Base-by-base conservation (phyloP, 2,797 vertebrate genomes). In the Microchirus variegatus region DNA sequence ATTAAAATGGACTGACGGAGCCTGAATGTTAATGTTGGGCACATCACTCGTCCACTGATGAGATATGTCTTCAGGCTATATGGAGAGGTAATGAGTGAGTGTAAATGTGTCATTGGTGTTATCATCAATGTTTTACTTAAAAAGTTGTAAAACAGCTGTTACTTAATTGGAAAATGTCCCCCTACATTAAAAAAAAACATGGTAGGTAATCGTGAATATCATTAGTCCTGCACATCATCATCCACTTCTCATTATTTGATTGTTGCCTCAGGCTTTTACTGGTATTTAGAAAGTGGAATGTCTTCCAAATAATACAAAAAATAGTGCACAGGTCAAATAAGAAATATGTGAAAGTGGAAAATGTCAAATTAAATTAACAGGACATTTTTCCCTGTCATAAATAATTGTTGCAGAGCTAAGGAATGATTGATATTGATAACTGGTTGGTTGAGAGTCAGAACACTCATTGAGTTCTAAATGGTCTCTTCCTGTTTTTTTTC, bases 11-110 rank as follows among this genome's bases (percentile, higher is more conserved):
- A 26, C 53, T 5, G 42, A 19, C 14, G 17, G 57, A 58, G 62
- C 31, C 52, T 75, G 63, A 70, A 54, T 81, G 71, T 70, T 63
- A 44, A 55, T 17, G 54, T 67, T 26, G n/a, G 26, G 40, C 72
- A 66, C 51, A 10, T 48, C 77, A 59, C 60, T 66, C 17, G 17
- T 52, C 52, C 59, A 47, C 42, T 60, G 72, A 78, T 81, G 64
- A 84, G 70, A 71, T 79, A 75, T 54, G 46, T 54, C 71, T 67
- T 40, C 22, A 46, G 73, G 74, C 73, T 60, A 37, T 67, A 73
- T 77, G 77, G 59, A 82, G 75, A 74, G 47, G 73, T 77, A 82
- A 82, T 84, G 48, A 67, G 53, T 56, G 53, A 57, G 47, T 68
- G 31, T 74, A 65, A 78, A 67, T 67, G 52, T 75, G 64, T 77